phyloP scores from a whole-genome alignment of 1,140 invertebrate genomes.

The Hormaphis cornu region DNA sequence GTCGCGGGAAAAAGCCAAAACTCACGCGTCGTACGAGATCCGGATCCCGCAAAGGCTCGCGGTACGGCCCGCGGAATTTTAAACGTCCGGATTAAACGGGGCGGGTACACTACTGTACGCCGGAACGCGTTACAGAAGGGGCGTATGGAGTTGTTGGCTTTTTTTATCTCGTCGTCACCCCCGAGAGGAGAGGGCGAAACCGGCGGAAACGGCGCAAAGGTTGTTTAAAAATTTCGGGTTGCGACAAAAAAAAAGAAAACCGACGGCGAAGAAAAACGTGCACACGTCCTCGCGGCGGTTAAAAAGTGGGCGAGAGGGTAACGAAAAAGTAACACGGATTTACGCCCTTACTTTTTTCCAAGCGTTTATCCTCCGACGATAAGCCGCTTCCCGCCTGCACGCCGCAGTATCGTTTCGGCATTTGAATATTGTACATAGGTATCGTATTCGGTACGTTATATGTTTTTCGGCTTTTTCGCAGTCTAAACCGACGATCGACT shows the following conservation, averaged over 20 bases:
- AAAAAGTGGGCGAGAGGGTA: background rate
- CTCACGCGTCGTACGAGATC: no score
- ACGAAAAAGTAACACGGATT: conserved; percentile 15
- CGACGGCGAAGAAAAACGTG: background rate
- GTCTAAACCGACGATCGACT: background rate
- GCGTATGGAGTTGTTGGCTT: background rate
- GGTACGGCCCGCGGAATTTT: background rate
- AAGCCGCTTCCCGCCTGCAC: conserved; percentile 8
- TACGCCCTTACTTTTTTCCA: conserved; percentile 16
- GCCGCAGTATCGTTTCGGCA: background rate
- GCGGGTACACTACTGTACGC: conserved; percentile 2
- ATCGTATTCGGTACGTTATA: conserved; percentile 6
- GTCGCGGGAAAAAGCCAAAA: no score
- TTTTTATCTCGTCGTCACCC: background rate
- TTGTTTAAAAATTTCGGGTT: conserved; percentile 22
- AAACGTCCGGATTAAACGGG: conserved; percentile 25
- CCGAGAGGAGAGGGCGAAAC: background rate
- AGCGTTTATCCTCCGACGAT: conserved; percentile 15
- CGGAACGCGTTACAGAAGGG: no score
- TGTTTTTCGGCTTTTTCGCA: no score
- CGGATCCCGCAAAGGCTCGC: no score
- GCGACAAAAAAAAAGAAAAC: conserved; percentile 5
- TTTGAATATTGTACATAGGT: conserved; percentile 4
- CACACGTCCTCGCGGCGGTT: conserved; percentile 13
- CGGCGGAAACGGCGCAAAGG: conserved; percentile 12